Evolutionary conservation across 2,888 invertebrate species (phyloP).

Genomic region (Tipula helvola): DNA sequence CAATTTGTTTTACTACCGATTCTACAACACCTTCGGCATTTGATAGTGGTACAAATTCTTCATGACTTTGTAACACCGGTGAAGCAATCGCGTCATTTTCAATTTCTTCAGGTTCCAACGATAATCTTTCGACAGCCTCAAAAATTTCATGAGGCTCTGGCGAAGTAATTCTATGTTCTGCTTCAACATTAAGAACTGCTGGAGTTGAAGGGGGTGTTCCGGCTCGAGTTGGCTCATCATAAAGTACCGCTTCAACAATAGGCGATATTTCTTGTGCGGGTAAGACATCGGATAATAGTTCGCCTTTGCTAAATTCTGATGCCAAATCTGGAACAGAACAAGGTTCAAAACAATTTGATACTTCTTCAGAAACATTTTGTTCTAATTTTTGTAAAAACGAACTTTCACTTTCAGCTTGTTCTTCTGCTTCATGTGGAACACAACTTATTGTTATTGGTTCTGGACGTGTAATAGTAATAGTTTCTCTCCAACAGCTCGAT

Average conservation of each 20-base stretch:
- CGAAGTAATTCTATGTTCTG: background rate
- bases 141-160: slow-evolving; percentile 7
- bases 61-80: background rate
- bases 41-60: background rate
- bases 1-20: background rate
- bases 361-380: background rate
- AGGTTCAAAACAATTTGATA: background rate
- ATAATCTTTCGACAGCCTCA: slow-evolving; percentile 7
- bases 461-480: background rate
- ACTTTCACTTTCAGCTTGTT: background rate
- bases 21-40: background rate
- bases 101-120: background rate
- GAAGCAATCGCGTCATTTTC: background rate
- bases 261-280: background rate
- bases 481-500: background rate
- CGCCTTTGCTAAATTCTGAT: background rate
- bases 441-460: background rate
- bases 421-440: background rate
- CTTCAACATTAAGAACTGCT: background rate
- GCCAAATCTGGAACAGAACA: background rate
- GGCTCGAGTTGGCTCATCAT: background rate
- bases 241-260: background rate
- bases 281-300: background rate
- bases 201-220: background rate
- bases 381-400: background rate